Conservation (phyloP, 2,797 vertebrate genomes). For the Rhinichthys osculus region DNA sequence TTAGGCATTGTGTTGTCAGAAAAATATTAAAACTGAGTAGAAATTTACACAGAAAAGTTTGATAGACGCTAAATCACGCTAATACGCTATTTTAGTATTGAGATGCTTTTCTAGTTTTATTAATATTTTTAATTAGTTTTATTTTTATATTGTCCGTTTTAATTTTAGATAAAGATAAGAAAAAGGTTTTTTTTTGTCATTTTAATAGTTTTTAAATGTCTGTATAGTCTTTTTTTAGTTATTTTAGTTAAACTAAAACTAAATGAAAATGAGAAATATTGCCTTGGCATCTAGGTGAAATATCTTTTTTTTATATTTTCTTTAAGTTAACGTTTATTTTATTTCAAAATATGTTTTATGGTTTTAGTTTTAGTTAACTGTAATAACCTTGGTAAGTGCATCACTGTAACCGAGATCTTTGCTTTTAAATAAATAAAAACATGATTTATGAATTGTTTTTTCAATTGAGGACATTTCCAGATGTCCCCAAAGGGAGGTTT, state of each 20-base stretch:
- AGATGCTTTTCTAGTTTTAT: background rate
- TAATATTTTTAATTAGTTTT: background rate
- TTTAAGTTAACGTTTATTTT: background rate
- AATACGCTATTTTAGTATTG: background rate
- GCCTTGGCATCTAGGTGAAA: background rate
- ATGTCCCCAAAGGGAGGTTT: slow-evolving; percentile 11
- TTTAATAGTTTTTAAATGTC: background rate
- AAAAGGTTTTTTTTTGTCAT: background rate
- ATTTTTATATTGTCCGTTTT: background rate
- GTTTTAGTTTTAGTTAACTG: background rate
- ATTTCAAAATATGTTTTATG: background rate
- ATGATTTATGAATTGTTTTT: slow-evolving; percentile 30
- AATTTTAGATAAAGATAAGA: background rate
- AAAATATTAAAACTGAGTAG: background rate
- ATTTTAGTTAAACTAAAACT: background rate
- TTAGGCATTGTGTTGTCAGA: background rate
- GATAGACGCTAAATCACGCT: no score
- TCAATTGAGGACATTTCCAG: background rate
- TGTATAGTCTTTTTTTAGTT: background rate
- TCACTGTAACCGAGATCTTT: no score
- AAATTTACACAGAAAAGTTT: background rate
- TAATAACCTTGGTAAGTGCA: background rate
- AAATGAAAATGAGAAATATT: background rate
- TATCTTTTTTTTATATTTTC: background rate
- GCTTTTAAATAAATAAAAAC: background rate